Conservation (phyloP, 2,797 vertebrate genomes). For the Oreonectes daqikongensis region DNA sequence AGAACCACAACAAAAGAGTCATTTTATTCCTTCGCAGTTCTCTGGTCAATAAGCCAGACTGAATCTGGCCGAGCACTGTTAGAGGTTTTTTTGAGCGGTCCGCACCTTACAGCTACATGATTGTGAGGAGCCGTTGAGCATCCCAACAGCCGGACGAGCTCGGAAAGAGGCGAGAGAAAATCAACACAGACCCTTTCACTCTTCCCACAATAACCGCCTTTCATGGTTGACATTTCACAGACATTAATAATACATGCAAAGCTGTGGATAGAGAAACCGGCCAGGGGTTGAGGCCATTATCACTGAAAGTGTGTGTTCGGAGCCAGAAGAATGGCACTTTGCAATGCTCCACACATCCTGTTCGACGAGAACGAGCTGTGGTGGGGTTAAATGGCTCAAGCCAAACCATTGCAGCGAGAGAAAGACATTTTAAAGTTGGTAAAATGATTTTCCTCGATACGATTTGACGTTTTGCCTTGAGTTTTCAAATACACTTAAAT, state of each 20-base stretch:
- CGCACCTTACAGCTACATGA: conserved; percentile 35
- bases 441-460: neutral
- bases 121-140: conserved; percentile 24
- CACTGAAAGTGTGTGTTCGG: conserved; percentile 51
- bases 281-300: conserved; percentile 60
- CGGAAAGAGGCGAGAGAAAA: conserved; percentile 22
- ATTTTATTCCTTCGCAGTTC: neutral
- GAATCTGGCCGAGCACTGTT: conserved; percentile 8
- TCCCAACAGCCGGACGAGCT: conserved; percentile 33
- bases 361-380: neutral
- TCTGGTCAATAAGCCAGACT: neutral
- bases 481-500: neutral
- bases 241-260: conserved; percentile 78
- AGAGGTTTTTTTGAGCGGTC: neutral
- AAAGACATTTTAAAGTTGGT: neutral
- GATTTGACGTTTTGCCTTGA: neutral
- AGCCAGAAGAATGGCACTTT: neutral
- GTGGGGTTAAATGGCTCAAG: neutral
- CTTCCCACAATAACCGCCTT: conserved; percentile 73
- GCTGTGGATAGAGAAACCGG: conserved; percentile 56
- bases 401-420: neutral
- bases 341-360: neutral
- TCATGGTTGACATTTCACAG: conserved; percentile 75
- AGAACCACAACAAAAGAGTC: neutral
- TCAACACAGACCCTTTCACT: conserved; percentile 65